Evolutionary conservation across 2,888 invertebrate genomes (phyloP), one percentile per base, ranked within the genome.

Genomic region (Drosophila suboccidentalis): DNA sequence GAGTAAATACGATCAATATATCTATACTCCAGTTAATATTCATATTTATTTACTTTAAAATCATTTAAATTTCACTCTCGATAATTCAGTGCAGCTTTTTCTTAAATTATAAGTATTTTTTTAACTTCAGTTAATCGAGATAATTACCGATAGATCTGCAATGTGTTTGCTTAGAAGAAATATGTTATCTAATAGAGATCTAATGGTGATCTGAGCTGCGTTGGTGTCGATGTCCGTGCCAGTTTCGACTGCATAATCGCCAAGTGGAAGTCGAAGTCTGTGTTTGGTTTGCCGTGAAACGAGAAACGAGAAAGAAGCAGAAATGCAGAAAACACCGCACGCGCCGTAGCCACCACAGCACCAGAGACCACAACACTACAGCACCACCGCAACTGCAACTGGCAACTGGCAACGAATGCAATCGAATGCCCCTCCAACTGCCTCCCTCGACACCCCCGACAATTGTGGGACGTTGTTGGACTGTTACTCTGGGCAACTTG

Each of bases 231-330:
- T 49, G 75, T 41, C 74, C 75, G 74, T 53, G 79, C 79, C 50
- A 75, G 60, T 73, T 75, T 73, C 39, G 78, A 73, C 67, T 75
- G 62, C 75, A 78, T 75, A 75, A 75, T 75, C 78, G 67, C 2
- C 13, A 59, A 59, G 61, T 63, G 32, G 53, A 17, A 46, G 39
- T 49, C 22, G 22, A 22, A 22, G 26, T 26, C 22, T 51, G 50
- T 34, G 60, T 43, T 60, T 59, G 58, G 17, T 39, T 38, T 39
- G 50, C 34, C n/a, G 46, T 36, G 59, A 62, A 71, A 77, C 55
- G 36, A 46, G 61, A 69, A 58, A 77, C 53, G 39, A 43, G 58
- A 64, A 54, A 53, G 58, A 69, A 57, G 59, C 69, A 63, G 50
- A 63, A 46, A 59, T 46, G 58, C 46, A 65, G 63, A 41, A 60